Percentiles rank a stretch among this genome's conserved stretches.
phyloP scores from a whole-genome alignment of 1,140 invertebrate genomes.

The Heliconius himera region DNA sequence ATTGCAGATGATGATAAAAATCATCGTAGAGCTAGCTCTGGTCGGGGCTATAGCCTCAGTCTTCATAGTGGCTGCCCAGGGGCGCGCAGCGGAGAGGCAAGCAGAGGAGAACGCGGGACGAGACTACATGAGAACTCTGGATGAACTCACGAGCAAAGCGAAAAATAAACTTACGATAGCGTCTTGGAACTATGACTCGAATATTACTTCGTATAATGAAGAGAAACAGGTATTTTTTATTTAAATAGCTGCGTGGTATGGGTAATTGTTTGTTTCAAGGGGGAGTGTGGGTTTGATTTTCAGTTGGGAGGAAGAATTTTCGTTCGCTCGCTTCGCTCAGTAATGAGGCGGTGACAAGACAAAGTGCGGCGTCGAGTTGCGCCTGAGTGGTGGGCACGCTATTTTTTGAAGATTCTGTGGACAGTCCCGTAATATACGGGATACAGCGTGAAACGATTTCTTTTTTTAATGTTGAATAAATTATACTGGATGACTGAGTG shows the following conservation, averaged over 20 bases:
- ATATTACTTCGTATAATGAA: conserved; percentile 87
- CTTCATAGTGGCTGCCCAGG: conserved; percentile 75
- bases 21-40: conserved; percentile 68
- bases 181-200: conserved; percentile 87
- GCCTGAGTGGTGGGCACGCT: no score
- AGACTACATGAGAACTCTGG: conserved; percentile 82
- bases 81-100: conserved; percentile 77
- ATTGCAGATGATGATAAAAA: conserved; percentile 47
- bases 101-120: conserved; percentile 83
- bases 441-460: no score
- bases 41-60: conserved; percentile 75
- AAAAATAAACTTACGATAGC: conserved; percentile 82
- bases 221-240: conserved; percentile 76
- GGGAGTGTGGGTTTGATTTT: no score
- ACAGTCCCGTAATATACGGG: no score
- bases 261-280: no score
- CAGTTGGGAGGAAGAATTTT: no score
- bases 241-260: not conserved
- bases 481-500: no score
- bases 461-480: no score
- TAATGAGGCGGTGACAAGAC: no score
- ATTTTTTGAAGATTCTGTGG: no score
- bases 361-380: no score
- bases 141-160: conserved; percentile 80
- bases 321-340: no score